Evolutionary conservation across 2,888 invertebrate species (phyloP).

Genomic region (Didymodactylos carnosus): DNA sequence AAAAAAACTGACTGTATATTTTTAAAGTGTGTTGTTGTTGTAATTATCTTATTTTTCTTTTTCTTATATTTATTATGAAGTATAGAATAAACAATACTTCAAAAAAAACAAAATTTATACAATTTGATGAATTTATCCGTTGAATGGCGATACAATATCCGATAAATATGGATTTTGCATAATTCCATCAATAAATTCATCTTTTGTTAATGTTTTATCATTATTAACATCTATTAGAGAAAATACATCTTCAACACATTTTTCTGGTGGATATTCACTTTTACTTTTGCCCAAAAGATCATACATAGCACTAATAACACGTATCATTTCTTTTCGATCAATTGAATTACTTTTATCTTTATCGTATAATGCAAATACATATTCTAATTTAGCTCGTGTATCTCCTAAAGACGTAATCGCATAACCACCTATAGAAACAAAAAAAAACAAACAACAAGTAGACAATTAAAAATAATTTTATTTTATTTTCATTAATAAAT

Average conservation of each 20-base stretch:
- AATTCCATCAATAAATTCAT: conserved; percentile 12
- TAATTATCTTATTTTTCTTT: no score
- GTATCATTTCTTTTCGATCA: conserved; percentile 6
- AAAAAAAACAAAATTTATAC: no score
- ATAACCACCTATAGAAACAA: background rate
- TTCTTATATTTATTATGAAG: no score
- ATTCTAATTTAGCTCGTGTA: background rate
- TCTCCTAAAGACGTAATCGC: background rate
- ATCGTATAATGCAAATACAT: conserved; percentile 2
- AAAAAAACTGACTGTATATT: no score
- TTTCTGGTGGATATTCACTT: conserved; percentile 11
- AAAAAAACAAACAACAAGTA: background rate
- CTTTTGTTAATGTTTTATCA: conserved; percentile 9
- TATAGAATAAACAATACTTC: no score
- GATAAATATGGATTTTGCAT: background rate
- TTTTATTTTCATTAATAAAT: no score
- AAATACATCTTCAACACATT: conserved; percentile 12
- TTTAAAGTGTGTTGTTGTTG: no score
- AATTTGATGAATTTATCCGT: background rate
- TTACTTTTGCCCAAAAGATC: conserved; percentile 11
- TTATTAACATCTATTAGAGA: conserved; percentile 13
- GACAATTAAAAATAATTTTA: background rate
- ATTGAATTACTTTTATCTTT: conserved; percentile 13
- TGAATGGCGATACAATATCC: background rate
- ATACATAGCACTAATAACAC: conserved; percentile 11